Evolutionary conservation across 2,888 invertebrate species (phyloP).

Genomic region (Apoda limacodes): DNA sequence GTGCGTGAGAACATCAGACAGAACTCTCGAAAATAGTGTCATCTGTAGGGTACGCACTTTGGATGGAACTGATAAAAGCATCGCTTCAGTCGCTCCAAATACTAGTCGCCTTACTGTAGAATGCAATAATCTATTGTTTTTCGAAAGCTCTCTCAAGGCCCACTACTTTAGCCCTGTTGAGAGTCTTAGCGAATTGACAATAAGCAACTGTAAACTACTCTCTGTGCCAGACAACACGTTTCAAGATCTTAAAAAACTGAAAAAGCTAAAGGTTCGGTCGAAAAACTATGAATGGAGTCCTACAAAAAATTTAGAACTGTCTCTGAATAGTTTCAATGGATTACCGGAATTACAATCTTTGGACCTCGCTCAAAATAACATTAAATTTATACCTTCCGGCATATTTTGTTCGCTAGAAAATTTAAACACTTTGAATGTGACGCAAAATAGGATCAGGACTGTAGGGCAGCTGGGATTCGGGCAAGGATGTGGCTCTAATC

Average conservation of each 20-base stretch:
- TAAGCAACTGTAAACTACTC: constrained; percentile 84
- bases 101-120: constrained; percentile 79
- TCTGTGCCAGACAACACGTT: constrained; percentile 82
- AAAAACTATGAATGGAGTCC: constrained; percentile 85
- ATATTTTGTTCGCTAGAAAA: constrained; percentile 84
- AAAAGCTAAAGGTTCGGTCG: constrained; percentile 82
- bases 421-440: constrained; percentile 85
- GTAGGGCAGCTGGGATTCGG: constrained; percentile 81
- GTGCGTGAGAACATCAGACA: constrained; percentile 54
- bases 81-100: constrained; percentile 72
- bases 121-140: constrained; percentile 82
- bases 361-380: constrained; percentile 86
- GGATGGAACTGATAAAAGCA: constrained; percentile 76
- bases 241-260: constrained; percentile 82
- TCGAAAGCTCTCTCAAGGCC: constrained; percentile 81
- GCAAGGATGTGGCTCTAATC: constrained; percentile 73
- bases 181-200: constrained; percentile 79
- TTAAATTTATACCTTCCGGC: constrained; percentile 82
- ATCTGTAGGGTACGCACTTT: constrained; percentile 78
- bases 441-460: constrained; percentile 83
- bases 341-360: constrained; percentile 83
- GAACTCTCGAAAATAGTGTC: constrained; percentile 64
- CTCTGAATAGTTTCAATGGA: constrained; percentile 78
- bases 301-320: constrained; percentile 80
- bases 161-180: constrained; percentile 79